Base-by-base conservation (phyloP, 2,113 vertebrate species). In the Bufo gargarizans region DNA sequence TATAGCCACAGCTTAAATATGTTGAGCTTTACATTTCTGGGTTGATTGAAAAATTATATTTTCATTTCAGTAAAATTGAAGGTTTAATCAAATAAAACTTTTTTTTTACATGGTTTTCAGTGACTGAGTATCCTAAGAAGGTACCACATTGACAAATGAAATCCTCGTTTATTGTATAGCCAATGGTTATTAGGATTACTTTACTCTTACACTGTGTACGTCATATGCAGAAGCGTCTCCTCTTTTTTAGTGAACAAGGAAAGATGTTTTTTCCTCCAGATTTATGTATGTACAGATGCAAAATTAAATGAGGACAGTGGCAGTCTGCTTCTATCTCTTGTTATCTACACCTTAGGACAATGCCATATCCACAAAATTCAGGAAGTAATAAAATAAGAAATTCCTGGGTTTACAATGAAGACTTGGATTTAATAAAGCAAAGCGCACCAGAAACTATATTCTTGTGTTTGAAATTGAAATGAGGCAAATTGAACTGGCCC, bases 401-500 rank as follows among this genome's bases (percentile, higher is more conserved):
- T 53, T 77, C 71, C 69, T 63, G 55, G 43, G 11, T 77, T 77
- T 63, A 49, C 16, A 88, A 83, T 72, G 55, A 53, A 53, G 45
- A 61, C n/a, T 76, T 65, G 47, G 82, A 63, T 77, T 84, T 84
- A 65, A 88, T 83, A 77, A 77, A 88, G 80, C 81, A 77, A 84
- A 69, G 43, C 71, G 67, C 71, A 56, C 56, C 87, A 88, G 22
- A 84, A 74, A 69, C 71, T 87, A 55, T 88, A 76, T 76, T 43
- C 50, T 59, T 67, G 81, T 84, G 87, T 88, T 88, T 88, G 86
- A 88, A 88, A 88, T 82, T 88, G 80, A 88, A 88, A 88, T 88
- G 86, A 88, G 69, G 80, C 47, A 84, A 84, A 84, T 84, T 88
- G 74, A 84, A 69, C 59, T 88, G 59, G 69, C 71, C 82, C 81